Conservation (phyloP, 2,797 vertebrate species). For the Callimico goeldii region DNA sequence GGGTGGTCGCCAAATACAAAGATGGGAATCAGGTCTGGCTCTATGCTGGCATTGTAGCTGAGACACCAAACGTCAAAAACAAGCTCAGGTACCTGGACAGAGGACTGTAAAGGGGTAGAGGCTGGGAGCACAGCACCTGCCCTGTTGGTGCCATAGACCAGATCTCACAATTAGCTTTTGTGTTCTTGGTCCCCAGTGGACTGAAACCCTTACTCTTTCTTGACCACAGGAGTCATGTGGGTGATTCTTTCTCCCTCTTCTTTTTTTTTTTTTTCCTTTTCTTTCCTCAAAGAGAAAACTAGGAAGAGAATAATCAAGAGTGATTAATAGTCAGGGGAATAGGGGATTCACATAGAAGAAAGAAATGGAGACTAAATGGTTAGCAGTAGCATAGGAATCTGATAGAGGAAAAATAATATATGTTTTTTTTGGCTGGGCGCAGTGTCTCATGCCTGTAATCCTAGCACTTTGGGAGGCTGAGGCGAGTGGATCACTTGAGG, state of each 20-base stretch:
- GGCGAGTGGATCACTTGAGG: not conserved
- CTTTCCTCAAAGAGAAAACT: not conserved
- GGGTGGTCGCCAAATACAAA: constrained; percentile 98
- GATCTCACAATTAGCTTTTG: not conserved
- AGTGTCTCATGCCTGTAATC: not conserved
- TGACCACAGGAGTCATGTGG: not conserved
- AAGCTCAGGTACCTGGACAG: constrained; percentile 90
- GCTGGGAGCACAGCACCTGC: not conserved
- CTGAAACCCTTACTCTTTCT: not conserved
- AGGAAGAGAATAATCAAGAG: not conserved
- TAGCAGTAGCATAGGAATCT: not conserved
- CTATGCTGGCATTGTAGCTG: constrained; percentile 97
- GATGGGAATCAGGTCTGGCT: constrained; percentile 97
- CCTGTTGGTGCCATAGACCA: not conserved
- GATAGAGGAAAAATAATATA: constrained; percentile 17
- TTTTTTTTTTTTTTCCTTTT: too few species aligned
- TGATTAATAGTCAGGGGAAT: not conserved
- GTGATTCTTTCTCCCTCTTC: not conserved
- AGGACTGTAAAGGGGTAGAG: not conserved
- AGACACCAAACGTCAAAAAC: constrained; percentile 97
- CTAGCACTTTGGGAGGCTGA: not conserved
- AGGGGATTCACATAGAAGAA: not conserved
- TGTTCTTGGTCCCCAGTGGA: not conserved
- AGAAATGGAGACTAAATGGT: not conserved
- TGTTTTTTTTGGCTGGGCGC: not conserved